phyloP scores from a whole-genome alignment of 2,797 vertebrate species.

The Siniperca obscura region DNA sequence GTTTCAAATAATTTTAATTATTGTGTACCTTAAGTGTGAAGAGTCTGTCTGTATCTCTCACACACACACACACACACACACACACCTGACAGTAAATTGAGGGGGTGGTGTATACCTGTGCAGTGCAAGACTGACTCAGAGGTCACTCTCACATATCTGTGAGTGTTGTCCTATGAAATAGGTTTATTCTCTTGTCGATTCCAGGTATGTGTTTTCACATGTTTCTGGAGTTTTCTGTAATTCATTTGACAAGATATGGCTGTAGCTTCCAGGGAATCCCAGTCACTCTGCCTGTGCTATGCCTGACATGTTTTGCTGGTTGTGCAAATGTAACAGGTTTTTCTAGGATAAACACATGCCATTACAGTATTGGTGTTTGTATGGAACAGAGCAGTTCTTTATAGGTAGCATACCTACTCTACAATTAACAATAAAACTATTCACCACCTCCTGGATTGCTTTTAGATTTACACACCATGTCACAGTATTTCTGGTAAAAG shows the following conservation, averaged over 20 bases:
- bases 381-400: slow-evolving; percentile 38
- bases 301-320: slow-evolving; percentile 39
- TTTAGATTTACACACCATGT: slow-evolving; percentile 5
- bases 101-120: slow-evolving; percentile 36
- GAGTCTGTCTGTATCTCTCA: not conserved
- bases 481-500: not conserved
- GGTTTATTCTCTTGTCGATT: slow-evolving; percentile 22
- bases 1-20: not conserved
- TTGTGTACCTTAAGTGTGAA: slow-evolving; percentile 19
- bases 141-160: slow-evolving; percentile 38
- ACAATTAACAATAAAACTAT: slow-evolving; percentile 32
- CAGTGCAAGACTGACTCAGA: slow-evolving; percentile 44
- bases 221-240: slow-evolving; percentile 24
- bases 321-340: slow-evolving; percentile 60
- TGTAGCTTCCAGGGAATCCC: slow-evolving; percentile 56
- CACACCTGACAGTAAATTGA: slow-evolving; percentile 39
- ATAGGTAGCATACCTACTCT: slow-evolving; percentile 48
- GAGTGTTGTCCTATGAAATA: slow-evolving; percentile 40
- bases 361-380: slow-evolving; percentile 46
- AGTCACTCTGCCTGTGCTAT: slow-evolving; percentile 37
- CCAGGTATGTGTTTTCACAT: slow-evolving; percentile 28
- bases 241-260: slow-evolving; percentile 37
- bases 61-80: slow-evolving; percentile 24
- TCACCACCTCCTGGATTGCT: slow-evolving; percentile 20
- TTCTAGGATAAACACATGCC: slow-evolving; percentile 70